phyloP scores from a whole-genome alignment of 1,140 invertebrate species.

The Thrips palmi region DNA sequence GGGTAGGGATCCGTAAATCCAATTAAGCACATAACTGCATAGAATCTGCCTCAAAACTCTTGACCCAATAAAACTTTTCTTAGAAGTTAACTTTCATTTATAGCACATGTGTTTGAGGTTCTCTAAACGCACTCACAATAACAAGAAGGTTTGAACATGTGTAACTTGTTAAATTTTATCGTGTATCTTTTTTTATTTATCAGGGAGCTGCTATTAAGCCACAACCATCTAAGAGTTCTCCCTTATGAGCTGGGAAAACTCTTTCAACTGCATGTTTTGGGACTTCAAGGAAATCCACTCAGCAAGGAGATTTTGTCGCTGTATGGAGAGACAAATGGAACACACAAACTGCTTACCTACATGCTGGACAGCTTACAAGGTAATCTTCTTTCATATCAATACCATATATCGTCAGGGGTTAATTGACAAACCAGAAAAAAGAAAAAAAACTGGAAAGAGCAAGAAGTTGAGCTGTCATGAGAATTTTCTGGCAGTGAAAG shows the following conservation, averaged over 20 bases:
- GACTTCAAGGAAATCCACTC: constrained; percentile 85
- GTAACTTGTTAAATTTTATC: constrained; percentile 10
- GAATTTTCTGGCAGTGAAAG: not conserved
- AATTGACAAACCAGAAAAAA: constrained; percentile 1
- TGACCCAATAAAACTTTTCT: too few species aligned
- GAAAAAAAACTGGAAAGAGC: not conserved
- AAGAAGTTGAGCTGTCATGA: not conserved
- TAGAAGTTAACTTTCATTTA: too few species aligned
- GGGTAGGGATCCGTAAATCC: too few species aligned
- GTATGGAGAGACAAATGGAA: constrained; percentile 84
- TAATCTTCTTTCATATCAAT: constrained; percentile 26
- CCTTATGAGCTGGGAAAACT: constrained; percentile 96
- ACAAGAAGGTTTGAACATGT: too few species aligned
- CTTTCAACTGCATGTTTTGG: constrained; percentile 82
- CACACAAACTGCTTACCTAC: constrained; percentile 79
- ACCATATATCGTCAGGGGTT: not conserved
- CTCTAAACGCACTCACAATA: too few species aligned
- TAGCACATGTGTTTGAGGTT: too few species aligned
- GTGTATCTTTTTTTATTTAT: constrained; percentile 23
- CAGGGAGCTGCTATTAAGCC: constrained; percentile 83
- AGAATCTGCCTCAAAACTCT: too few species aligned
- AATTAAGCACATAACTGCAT: too few species aligned
- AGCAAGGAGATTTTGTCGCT: constrained; percentile 79
- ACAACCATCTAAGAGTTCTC: constrained; percentile 82
- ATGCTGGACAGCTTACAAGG: constrained; percentile 88